Evolutionary conservation across 2,888 invertebrate species (phyloP), one percentile per base, ranked within the genome.

Genomic region (Sminthurides aquaticus): DNA sequence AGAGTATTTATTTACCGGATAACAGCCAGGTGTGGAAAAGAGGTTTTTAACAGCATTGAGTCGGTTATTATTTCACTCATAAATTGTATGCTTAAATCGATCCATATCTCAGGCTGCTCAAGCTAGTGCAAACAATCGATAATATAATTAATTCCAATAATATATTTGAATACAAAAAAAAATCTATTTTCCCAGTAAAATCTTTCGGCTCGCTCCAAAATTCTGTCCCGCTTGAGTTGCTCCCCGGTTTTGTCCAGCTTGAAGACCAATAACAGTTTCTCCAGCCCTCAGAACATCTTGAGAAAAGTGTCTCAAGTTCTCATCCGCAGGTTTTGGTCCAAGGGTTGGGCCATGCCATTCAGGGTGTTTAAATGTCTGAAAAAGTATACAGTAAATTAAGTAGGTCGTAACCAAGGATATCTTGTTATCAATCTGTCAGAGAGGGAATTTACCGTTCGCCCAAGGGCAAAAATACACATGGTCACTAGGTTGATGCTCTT

Each of bases 401-500:
- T 34, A 52, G 20, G 5, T 52, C 52, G 22, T 52, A 20, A 20
- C 22, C 20, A 8, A n/a, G n/a, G 5, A 52, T 18, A 15, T 52
- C 18, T 52, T 18, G 18, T 52, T 15, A 15, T 20, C 5, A 52
- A 52, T 34, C 8, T 34, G 43, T 34, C 24, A 52, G 8, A 52
- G 24, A 52, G 8, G 54, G n/a, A 15, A 52, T 43, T 57, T 81
- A 89, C 89, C 78, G 91, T 89, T 76, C 93, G 86, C 66, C 91
- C 95, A 71, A 95, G 83, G 20, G 94, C 90, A 76, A 89, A 89
- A 75, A 95, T 87, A 60, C 91, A 91, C 76, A 87, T 86, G 60
- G 94, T 89, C 57, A 95, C 94, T 65, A 89, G 85, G 43, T 87
- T 85, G 71, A 95, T 90, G 79, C 95, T 94, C 80, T 91, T 91